Evolutionary conservation across 2,797 vertebrate species (phyloP).

Genomic region (Spea hammondii): DNA sequence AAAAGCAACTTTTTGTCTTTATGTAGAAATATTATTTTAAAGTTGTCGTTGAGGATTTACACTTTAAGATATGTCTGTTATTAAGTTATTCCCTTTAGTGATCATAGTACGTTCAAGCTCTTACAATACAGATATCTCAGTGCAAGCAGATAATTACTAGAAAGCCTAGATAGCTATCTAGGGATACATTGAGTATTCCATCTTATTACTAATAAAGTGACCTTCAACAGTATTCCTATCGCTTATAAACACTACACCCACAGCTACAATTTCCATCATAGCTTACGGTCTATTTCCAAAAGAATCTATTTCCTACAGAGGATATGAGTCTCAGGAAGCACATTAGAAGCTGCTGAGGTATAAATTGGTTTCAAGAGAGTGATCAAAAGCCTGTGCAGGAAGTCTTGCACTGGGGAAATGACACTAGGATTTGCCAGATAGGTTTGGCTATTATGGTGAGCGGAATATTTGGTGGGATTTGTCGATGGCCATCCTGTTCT

Average conservation of each 20-base stretch:
- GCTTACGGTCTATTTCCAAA: constrained; percentile 46
- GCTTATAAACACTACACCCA: constrained; percentile 45
- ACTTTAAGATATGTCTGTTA: constrained; percentile 31
- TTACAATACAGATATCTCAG: constrained; percentile 42
- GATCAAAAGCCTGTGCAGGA: constrained; percentile 50
- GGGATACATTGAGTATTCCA: constrained; percentile 41
- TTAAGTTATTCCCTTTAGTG: constrained; percentile 42
- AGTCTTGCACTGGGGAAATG: constrained; percentile 43
- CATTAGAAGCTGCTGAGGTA: constrained; percentile 46
- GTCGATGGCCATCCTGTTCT: constrained; percentile 34
- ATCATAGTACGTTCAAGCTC: constrained; percentile 28
- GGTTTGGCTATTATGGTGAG: constrained; percentile 39
- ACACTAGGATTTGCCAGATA: constrained; percentile 35
- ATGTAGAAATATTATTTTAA: constrained; percentile 21
- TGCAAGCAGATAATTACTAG: constrained; percentile 47
- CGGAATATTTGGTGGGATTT: constrained; percentile 30
- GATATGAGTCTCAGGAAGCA: constrained; percentile 53
- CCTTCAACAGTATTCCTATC: constrained; percentile 47
- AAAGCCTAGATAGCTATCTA: constrained; percentile 31
- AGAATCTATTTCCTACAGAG: constrained; percentile 50
- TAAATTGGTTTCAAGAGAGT: constrained; percentile 49
- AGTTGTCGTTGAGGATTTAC: constrained; percentile 18
- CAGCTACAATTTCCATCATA: constrained; percentile 47
- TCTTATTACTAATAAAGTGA: constrained; percentile 51
- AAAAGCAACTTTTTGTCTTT: constrained; percentile 17